Percentiles rank a stretch among this genome's conserved stretches.
phyloP scores from a whole-genome alignment of 1,140 invertebrate genomes.

The Solenopsis fugax region DNA sequence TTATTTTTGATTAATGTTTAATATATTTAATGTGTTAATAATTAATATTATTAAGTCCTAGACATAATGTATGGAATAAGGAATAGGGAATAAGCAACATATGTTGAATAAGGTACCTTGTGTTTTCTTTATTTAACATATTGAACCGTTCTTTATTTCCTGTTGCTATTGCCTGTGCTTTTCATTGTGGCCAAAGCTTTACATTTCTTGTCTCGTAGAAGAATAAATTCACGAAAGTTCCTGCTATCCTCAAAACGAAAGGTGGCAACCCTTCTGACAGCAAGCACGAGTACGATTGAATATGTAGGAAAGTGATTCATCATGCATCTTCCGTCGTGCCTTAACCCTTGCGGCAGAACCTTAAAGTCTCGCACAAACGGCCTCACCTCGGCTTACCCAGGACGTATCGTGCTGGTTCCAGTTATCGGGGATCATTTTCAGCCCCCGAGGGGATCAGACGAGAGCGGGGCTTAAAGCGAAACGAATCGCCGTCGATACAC shows the following conservation, averaged over 20 bases:
- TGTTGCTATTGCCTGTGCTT: too few species aligned
- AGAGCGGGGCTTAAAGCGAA: constrained; percentile 83
- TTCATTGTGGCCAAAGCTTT: too few species aligned
- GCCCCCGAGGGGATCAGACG: constrained; percentile 78
- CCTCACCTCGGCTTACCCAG: constrained; percentile 76
- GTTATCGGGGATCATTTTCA: constrained; percentile 84
- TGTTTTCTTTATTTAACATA: too few species aligned
- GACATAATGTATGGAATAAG: too few species aligned
- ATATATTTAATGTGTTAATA: neutral
- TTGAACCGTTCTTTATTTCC: too few species aligned
- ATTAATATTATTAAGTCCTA: neutral
- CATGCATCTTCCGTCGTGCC: constrained; percentile 44
- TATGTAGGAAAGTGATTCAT: constrained; percentile 47
- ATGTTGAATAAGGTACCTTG: too few species aligned
- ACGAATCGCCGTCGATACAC: constrained; percentile 83
- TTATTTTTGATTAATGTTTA: neutral
- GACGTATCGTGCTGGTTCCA: constrained; percentile 79
- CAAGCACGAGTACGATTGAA: neutral
- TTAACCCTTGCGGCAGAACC: constrained; percentile 60
- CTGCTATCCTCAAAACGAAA: neutral
- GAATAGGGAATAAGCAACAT: too few species aligned
- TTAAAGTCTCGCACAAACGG: constrained; percentile 72
- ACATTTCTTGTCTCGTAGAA: neutral
- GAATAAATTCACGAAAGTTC: neutral
- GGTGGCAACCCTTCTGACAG: neutral